These are phyloP conservation scores for Rhodophaea formosa DNA, from an alignment of 2,888 invertebrate species.

Conservation along the genomic window DNA sequence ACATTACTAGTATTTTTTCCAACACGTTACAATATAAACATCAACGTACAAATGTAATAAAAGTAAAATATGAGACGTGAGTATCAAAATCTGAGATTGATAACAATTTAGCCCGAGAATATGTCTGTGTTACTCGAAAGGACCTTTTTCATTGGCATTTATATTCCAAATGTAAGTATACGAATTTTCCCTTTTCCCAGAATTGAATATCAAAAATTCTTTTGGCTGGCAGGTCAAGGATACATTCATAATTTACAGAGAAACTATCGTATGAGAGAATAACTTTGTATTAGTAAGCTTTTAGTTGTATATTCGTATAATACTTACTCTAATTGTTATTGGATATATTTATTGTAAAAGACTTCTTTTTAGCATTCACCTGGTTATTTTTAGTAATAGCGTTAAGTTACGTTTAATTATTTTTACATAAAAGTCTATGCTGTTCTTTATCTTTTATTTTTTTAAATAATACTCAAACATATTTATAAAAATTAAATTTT, in stretches of 20 bases:
- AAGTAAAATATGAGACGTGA: too few relatives aligned
- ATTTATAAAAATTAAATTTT: too few relatives aligned
- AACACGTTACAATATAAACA: too few relatives aligned
- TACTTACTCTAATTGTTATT: neutral
- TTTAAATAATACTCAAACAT: too few relatives aligned
- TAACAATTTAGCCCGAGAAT: slow-evolving; percentile 9
- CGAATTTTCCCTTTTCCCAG: slow-evolving; percentile 2
- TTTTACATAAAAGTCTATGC: too few relatives aligned
- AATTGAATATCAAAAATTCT: slow-evolving; percentile 11
- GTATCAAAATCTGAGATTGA: neutral
- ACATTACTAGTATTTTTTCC: too few relatives aligned
- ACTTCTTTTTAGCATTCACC: too few relatives aligned
- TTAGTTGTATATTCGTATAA: neutral
- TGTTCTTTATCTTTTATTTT: too few relatives aligned
- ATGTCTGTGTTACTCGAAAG: slow-evolving; percentile 3
- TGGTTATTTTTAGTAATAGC: too few relatives aligned
- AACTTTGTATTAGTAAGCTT: neutral
- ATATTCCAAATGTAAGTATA: neutral
- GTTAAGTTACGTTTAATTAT: too few relatives aligned
- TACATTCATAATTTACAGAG: slow-evolving; percentile 10
- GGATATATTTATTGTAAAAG: neutral
- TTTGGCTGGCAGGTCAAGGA: slow-evolving; percentile 12
- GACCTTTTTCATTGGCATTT: slow-evolving; percentile 3
- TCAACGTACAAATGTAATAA: too few relatives aligned
- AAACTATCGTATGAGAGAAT: neutral